Conservation (phyloP, 2,113 vertebrate species). For the Oreotrochilus melanogaster region DNA sequence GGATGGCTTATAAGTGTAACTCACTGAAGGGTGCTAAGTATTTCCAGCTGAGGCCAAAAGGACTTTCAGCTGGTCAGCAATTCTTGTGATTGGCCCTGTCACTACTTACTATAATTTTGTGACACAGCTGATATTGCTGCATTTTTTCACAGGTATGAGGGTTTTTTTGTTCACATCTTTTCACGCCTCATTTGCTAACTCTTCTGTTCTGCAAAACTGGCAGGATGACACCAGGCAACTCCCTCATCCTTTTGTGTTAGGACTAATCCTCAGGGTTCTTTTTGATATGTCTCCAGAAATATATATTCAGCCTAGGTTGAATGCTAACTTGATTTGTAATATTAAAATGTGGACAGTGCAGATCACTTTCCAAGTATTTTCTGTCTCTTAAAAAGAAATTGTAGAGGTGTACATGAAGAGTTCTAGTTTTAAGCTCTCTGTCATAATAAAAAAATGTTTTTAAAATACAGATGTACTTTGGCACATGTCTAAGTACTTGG, state of each 20-base stretch:
- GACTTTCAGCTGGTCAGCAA: neutral
- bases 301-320: neutral
- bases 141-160: neutral
- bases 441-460: neutral
- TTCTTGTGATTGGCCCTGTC: neutral
- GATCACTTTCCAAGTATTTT: neutral
- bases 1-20: neutral
- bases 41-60: neutral
- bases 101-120: neutral
- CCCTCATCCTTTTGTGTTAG: constrained; percentile 50
- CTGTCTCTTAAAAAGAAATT: neutral
- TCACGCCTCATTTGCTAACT: constrained; percentile 43
- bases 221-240: constrained; percentile 52
- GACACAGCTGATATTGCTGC: neutral
- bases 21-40: neutral
- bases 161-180: constrained; percentile 42
- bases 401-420: neutral
- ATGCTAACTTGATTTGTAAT: constrained; percentile 9
- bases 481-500: neutral
- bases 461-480: neutral
- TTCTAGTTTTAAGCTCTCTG: neutral
- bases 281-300: constrained; percentile 47
- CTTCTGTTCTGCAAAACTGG: constrained; percentile 42
- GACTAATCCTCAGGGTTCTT: constrained; percentile 47
- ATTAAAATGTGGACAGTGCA: constrained; percentile 5